These are phyloP conservation scores for Ornithorhynchus anatinus DNA, from an alignment of 2,113 vertebrate species.

Conservation along the genomic window DNA sequence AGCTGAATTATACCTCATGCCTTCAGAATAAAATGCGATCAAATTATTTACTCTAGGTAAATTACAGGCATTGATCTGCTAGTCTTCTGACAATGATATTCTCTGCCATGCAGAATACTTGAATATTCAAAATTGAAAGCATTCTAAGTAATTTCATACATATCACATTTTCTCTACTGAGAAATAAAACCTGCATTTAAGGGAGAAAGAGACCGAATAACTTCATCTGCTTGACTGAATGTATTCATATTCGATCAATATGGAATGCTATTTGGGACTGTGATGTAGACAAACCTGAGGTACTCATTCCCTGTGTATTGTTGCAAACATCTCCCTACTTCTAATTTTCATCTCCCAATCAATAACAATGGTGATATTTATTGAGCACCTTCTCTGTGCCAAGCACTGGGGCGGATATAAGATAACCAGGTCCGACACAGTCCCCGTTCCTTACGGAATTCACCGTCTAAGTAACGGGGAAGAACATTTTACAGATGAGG, in stretches of 20 bases:
- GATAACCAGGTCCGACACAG: too few relatives aligned
- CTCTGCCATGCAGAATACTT: neutral
- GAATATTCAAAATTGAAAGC: neutral
- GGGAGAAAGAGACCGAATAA: constrained; percentile 7
- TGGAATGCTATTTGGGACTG: neutral
- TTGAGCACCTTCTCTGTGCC: too few relatives aligned
- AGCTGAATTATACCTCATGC: neutral
- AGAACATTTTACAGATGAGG: too few relatives aligned
- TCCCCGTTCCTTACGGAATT: too few relatives aligned
- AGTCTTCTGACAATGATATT: neutral
- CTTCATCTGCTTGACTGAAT: neutral
- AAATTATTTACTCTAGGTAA: neutral
- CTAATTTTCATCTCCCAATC: too few relatives aligned
- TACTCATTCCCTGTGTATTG: neutral
- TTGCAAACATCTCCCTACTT: too few relatives aligned
- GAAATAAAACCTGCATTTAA: constrained; percentile 6
- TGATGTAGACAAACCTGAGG: neutral
- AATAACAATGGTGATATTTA: too few relatives aligned
- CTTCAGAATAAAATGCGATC: neutral
- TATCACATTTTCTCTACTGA: constrained; percentile 3
- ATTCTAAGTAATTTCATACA: neutral
- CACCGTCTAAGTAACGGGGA: too few relatives aligned
- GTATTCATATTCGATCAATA: neutral
- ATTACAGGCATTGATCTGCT: neutral
- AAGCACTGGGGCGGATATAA: too few relatives aligned